Percentiles rank a stretch among this genome's conserved stretches.
Conservation (phyloP, 2,888 invertebrate species). For the Synanthedon vespiformis region DNA sequence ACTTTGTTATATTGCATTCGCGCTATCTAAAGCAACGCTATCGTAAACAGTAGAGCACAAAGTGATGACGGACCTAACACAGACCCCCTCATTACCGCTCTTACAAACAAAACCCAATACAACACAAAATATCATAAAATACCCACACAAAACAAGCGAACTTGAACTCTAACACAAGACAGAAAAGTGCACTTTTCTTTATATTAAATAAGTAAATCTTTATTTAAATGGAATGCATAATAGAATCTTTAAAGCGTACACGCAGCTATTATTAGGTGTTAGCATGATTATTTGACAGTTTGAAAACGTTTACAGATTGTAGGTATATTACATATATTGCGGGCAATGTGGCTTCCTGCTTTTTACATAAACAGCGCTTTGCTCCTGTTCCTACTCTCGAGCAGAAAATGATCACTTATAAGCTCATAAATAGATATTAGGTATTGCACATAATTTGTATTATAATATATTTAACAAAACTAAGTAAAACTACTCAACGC, state of each 20-base stretch:
- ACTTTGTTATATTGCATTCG: not conserved
- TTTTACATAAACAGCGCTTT: conserved; percentile 60
- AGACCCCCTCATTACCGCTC: conserved; percentile 55
- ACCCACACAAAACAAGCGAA: conserved; percentile 13
- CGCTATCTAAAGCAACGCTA: conserved; percentile 33
- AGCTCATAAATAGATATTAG: not conserved
- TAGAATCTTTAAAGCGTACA: conserved; percentile 56
- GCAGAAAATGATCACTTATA: not conserved
- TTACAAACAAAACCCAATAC: conserved; percentile 42
- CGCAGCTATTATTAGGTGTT: conserved; percentile 66
- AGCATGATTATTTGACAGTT: conserved; percentile 68
- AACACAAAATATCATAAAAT: conserved; percentile 50
- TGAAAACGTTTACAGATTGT: conserved; percentile 67
- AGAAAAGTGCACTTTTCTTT: conserved; percentile 11
- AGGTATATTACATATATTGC: conserved; percentile 58
- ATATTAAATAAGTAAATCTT: conserved; percentile 19
- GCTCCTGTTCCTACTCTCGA: conserved; percentile 6
- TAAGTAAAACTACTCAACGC: no score
- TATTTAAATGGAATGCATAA: conserved; percentile 37
- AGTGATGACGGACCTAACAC: conserved; percentile 51
- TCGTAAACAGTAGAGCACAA: conserved; percentile 44
- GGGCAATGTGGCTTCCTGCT: conserved; percentile 67
- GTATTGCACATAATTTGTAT: not conserved
- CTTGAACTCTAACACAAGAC: conserved; percentile 18
- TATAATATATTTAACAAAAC: no score